phyloP scores from a whole-genome alignment of 2,888 invertebrate genomes.

The Baronia brevicornis region DNA sequence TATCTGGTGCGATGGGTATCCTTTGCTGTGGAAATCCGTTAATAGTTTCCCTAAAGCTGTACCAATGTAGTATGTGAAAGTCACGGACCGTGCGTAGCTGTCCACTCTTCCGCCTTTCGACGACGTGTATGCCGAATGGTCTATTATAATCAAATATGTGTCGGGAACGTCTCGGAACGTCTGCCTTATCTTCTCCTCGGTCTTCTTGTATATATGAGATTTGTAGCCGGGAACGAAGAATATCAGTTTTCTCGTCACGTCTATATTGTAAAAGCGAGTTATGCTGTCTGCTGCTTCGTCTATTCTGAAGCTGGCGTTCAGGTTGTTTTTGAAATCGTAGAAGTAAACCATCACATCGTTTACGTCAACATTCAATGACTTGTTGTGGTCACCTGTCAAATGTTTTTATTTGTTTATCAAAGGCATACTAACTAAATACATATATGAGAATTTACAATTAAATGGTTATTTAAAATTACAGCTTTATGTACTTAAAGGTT shows the following conservation, averaged over 20 bases:
- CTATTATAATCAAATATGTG: slow-evolving; percentile 15
- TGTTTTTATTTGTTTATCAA: no score
- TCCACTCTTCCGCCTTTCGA: slow-evolving; percentile 8
- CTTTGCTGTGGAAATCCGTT: slow-evolving; percentile 5
- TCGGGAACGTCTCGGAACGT: slow-evolving; percentile 10
- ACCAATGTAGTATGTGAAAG: slow-evolving; percentile 13
- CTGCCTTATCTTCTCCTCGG: slow-evolving; percentile 10
- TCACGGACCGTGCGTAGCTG: slow-evolving; percentile 16
- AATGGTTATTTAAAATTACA: no score
- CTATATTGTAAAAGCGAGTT: slow-evolving; percentile 5
- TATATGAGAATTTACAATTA: no score
- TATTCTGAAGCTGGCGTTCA: slow-evolving; percentile 11
- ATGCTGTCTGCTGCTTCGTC: slow-evolving; percentile 8
- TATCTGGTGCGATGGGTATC: slow-evolving; percentile 9
- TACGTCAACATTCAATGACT: slow-evolving; percentile 10
- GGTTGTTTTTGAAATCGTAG: slow-evolving; percentile 15
- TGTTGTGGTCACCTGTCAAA: slow-evolving; percentile 15
- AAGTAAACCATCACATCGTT: slow-evolving; percentile 13
- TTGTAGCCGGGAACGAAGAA: slow-evolving; percentile 15
- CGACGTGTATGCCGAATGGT: slow-evolving; percentile 14
- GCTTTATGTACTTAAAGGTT: no score
- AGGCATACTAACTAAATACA: no score
- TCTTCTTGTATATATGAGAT: slow-evolving; percentile 11
- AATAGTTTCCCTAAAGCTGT: slow-evolving; percentile 13
- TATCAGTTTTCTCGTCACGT: slow-evolving; percentile 7